Base-by-base conservation (phyloP, 37 sponge, comb jelly and placozoan genomes). In the Halichondria panicea region DNA sequence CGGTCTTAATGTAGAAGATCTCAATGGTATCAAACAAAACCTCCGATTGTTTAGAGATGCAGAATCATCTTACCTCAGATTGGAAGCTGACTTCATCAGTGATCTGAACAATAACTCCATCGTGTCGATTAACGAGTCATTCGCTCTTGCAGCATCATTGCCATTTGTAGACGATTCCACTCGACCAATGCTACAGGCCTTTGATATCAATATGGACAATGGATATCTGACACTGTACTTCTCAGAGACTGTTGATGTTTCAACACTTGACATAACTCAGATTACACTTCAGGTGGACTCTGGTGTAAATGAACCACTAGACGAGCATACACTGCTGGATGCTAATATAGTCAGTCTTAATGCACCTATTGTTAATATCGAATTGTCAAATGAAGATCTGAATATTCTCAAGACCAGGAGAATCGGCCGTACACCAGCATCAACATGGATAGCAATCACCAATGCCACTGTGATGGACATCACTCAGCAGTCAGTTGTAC, bases 211-310 rank as follows among this genome's bases (percentile, higher is more conserved):
- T 63, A 75, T 92, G 80, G 89, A 92, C 46, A 86, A 71, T 27
- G 93, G 90, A 0, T 28, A 50, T 19, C 70, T 95, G 19, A 86
- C 81, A 12, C 84, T 95, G n/a, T 75, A 77, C 50, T 95, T 92
- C 83, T 92, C 88, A 48, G 96, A 95, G 69, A 95, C 90, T 0
- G 90, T 95, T 18, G 81, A 89, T 41, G 63, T 86, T 22, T 77
- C 72, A 8, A 76, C 90, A 0, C 28, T 92, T 40, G 67, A 86
- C 32, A 70, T 95, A 30, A 76, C 78, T 15, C 83, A 83, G 27
- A 81, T 95, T 2, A 83, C 87, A 35, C 70, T 95, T 11, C 92
- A 92, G 75, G 25, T 55, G 36, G 60, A 68, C 6, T 85, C 87
- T 28, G 0, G 0, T 0, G 56, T 79, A 40, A 43, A 55, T 2